Conservation (phyloP, 2,113 vertebrate genomes). For the Zapornia atra region DNA sequence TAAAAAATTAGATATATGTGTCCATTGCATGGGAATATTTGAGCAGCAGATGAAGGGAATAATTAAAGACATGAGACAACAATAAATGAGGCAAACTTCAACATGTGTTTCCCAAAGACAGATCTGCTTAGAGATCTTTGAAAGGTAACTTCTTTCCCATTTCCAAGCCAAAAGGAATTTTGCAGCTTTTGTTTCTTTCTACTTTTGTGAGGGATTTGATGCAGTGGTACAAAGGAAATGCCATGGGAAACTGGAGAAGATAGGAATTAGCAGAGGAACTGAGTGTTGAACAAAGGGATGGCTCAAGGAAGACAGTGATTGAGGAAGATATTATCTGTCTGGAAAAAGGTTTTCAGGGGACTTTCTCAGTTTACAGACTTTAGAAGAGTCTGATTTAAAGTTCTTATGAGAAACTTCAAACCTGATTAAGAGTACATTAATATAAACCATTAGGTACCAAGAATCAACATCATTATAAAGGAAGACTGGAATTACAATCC, state of each 20-base stretch:
- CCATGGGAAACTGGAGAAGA: slow-evolving; percentile 5
- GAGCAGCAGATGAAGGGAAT: not conserved
- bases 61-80: not conserved
- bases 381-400: not conserved
- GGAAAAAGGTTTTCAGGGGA: not conserved
- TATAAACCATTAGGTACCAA: not conserved
- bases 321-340: not conserved
- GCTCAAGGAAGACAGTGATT: not conserved
- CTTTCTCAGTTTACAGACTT: not conserved
- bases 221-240: not conserved
- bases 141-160: not conserved
- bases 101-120: not conserved
- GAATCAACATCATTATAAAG: not conserved
- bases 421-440: not conserved
- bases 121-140: not conserved
- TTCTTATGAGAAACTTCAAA: not conserved
- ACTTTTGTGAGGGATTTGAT: not conserved
- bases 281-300: not conserved
- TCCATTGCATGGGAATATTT: not conserved
- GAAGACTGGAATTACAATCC: not conserved
- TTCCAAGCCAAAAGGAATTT: not conserved
- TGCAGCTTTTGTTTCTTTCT: not conserved
- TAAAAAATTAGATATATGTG: not conserved
- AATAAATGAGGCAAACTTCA: not conserved
- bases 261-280: not conserved